A percentile compares a stretch with the other conserved stretches of the same genome.
Conservation (phyloP, 2,113 vertebrate genomes). For the pig (Sus scrofa) region DNA sequence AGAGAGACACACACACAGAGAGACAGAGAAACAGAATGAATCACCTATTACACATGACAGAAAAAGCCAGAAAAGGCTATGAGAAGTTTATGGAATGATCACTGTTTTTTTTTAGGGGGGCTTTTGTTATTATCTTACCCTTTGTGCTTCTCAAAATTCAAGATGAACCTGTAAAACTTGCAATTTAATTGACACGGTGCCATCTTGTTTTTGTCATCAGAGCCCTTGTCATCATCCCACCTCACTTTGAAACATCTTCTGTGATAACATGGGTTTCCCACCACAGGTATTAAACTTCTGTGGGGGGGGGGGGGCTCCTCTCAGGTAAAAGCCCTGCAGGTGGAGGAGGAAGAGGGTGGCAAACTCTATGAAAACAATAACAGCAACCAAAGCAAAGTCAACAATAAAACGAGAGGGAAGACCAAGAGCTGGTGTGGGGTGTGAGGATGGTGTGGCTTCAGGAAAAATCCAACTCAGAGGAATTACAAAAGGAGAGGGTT, state of each 20-base stretch:
- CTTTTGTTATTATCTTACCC: rapidly evolving
- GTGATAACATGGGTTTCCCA: not conserved
- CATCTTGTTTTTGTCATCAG: not conserved
- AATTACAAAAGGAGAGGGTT: not conserved
- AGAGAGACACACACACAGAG: not conserved
- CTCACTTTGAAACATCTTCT: not conserved
- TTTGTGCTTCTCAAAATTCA: not conserved
- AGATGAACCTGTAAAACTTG: not conserved
- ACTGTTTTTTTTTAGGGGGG: not conserved
- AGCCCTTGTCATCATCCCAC: not conserved
- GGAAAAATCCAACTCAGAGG: not conserved
- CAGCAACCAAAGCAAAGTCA: not conserved
- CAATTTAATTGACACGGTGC: not conserved
- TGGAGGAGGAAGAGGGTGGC: not conserved
- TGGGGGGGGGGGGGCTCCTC: not conserved
- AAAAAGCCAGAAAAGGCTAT: not conserved
- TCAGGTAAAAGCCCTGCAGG: not conserved
- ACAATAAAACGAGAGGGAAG: not conserved
- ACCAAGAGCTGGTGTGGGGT: rapidly evolving
- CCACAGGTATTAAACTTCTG: no score
- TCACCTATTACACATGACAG: not conserved
- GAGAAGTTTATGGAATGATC: not conserved
- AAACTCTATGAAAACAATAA: not conserved
- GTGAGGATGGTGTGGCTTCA: no score
- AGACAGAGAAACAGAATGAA: not conserved